Conservation (phyloP, 2,113 vertebrate species). For the Lagopus muta region DNA sequence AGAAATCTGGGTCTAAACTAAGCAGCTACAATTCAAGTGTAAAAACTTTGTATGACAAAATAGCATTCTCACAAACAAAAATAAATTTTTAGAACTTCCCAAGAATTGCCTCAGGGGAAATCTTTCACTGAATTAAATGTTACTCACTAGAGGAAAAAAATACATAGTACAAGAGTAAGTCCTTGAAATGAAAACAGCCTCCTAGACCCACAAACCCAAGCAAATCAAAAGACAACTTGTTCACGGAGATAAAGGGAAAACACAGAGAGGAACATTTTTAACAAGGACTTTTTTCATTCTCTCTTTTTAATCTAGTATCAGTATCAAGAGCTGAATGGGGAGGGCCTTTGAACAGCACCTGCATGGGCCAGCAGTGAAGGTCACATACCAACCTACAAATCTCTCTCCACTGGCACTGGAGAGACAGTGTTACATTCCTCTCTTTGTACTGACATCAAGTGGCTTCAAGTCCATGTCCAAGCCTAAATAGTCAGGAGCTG, state of each 20-base stretch:
- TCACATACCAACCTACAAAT: conserved; percentile 73
- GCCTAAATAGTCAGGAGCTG: conserved; percentile 63
- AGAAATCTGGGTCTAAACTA: not conserved
- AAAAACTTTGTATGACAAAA: not conserved
- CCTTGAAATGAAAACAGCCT: conserved; percentile 76
- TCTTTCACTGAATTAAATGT: conserved; percentile 39
- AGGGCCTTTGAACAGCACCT: conserved; percentile 74
- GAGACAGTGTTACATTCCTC: conserved; percentile 75
- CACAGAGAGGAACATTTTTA: conserved; percentile 65
- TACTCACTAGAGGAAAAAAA: conserved; percentile 50
- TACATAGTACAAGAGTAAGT: conserved; percentile 72
- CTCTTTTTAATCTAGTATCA: conserved; percentile 70
- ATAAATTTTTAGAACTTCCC: not conserved
- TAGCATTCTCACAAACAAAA: not conserved
- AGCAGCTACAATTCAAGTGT: not conserved
- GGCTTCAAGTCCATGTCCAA: conserved; percentile 72
- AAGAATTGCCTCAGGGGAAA: conserved; percentile 21
- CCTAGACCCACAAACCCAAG: conserved; percentile 75
- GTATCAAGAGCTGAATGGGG: conserved; percentile 67
- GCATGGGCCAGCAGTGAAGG: conserved; percentile 69
- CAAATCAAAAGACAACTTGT: conserved; percentile 80
- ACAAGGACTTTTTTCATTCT: conserved; percentile 66
- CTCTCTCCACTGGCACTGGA: conserved; percentile 60
- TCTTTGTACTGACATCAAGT: conserved; percentile 71
- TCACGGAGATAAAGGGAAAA: conserved; percentile 69